Conservation (phyloP, 1,140 invertebrate species). For the Drosophila trapezifrons region DNA sequence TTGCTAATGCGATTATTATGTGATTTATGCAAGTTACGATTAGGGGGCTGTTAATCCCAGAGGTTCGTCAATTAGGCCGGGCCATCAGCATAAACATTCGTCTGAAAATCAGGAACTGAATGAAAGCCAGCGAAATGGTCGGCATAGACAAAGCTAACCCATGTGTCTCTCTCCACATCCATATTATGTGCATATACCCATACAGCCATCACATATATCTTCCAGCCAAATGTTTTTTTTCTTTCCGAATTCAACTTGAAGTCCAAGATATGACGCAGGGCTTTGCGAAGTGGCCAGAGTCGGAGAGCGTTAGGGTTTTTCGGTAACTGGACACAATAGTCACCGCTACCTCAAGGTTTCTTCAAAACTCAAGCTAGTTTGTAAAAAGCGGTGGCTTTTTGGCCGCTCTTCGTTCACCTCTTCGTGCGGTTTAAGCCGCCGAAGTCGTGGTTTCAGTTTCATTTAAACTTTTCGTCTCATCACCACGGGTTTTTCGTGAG, state of each 20-base stretch:
- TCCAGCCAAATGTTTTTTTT: constrained; percentile 47
- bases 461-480: constrained; percentile 62
- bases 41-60: constrained; percentile 38
- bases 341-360: constrained; percentile 67
- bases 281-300: constrained; percentile 29
- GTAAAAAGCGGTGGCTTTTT: constrained; percentile 28
- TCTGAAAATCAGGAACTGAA: constrained; percentile 17
- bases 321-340: constrained; percentile 44
- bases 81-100: not conserved
- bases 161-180: not conserved
- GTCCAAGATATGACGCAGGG: constrained; percentile 55
- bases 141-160: constrained; percentile 30
- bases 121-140: constrained; percentile 49
- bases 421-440: constrained; percentile 38
- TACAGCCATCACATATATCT: constrained; percentile 59
- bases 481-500: constrained; percentile 42
- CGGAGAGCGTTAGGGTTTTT: constrained; percentile 52
- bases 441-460: constrained; percentile 59
- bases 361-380: constrained; percentile 49
- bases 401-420: constrained; percentile 37
- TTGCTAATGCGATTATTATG: constrained; percentile 64
- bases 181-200: constrained; percentile 24
- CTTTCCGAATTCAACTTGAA: not conserved
- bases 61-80: constrained; percentile 24
- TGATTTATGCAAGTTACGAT: constrained; percentile 59